Evolutionary conservation across 2,113 vertebrate genomes (phyloP).

Genomic region (Boleophthalmus pectinirostris): DNA sequence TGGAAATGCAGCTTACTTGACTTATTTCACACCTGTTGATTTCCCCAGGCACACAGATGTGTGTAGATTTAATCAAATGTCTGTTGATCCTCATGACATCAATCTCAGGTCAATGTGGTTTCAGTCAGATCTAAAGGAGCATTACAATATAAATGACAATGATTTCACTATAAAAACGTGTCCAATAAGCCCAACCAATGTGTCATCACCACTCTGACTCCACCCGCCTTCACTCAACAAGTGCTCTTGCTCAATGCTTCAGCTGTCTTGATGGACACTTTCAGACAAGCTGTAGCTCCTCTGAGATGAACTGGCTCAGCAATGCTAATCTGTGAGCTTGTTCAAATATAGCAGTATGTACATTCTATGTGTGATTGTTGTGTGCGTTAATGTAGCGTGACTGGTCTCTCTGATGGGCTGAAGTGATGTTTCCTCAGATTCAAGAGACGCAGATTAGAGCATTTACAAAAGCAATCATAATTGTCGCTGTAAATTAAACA

Average conservation of each 20-base stretch:
- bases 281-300: constrained; percentile 45
- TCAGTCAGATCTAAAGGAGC: not conserved
- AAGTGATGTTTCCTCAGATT: constrained; percentile 29
- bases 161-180: constrained; percentile 39
- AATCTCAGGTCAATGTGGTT: not conserved
- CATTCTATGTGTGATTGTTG: constrained; percentile 57
- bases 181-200: constrained; percentile 12
- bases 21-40: not conserved
- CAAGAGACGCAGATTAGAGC: constrained; percentile 6
- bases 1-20: not conserved
- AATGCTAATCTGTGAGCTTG: constrained; percentile 46
- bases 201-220: constrained; percentile 43
- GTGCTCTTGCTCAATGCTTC: constrained; percentile 23
- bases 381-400: constrained; percentile 63
- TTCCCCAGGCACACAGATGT: not conserved
- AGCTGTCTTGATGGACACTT: constrained; percentile 16
- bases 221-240: constrained; percentile 29
- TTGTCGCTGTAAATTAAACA: not conserved
- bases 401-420: constrained; percentile 42
- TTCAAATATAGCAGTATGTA: constrained; percentile 48
- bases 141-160: constrained; percentile 5
- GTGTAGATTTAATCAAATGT: constrained; percentile 14
- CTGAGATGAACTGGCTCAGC: constrained; percentile 59
- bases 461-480: constrained; percentile 15
- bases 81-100: not conserved